A percentile compares a stretch with the other conserved stretches of the same genome.
Conservation (phyloP, 1,140 invertebrate species). For the Drosophila teissieri region DNA sequence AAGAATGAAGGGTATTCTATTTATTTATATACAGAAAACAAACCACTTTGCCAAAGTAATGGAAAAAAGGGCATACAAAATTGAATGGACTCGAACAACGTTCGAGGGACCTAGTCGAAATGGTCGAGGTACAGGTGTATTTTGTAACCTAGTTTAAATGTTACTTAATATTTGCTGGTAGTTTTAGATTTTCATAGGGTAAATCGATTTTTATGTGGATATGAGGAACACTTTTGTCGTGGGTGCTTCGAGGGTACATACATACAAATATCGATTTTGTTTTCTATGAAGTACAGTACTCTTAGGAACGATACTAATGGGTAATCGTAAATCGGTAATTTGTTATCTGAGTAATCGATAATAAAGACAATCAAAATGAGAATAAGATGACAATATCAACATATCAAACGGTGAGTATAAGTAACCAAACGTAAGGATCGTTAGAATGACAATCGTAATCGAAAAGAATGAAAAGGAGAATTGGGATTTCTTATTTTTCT, state of each 20-base stretch:
- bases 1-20: not conserved
- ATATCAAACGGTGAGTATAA: constrained; percentile 51
- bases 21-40: constrained; percentile 21
- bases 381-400: constrained; percentile 30
- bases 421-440: constrained; percentile 38
- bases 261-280: constrained; percentile 21
- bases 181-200: constrained; percentile 9
- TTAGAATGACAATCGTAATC: constrained; percentile 46
- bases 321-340: constrained; percentile 17
- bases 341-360: constrained; percentile 28
- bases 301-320: constrained; percentile 31
- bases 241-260: constrained; percentile 7
- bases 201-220: constrained; percentile 4
- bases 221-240: constrained; percentile 1
- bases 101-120: not conserved
- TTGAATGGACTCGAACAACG: not conserved
- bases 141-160: not conserved
- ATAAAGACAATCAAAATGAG: constrained; percentile 41
- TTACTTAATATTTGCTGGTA: not conserved
- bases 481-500: constrained; percentile 32
- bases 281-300: constrained; percentile 19
- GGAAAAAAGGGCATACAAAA: not conserved
- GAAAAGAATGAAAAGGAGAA: constrained; percentile 32
- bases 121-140: not conserved
- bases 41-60: constrained; percentile 4